Conservation (phyloP, 1,140 invertebrate genomes). For the Helicoverpa armigera region DNA sequence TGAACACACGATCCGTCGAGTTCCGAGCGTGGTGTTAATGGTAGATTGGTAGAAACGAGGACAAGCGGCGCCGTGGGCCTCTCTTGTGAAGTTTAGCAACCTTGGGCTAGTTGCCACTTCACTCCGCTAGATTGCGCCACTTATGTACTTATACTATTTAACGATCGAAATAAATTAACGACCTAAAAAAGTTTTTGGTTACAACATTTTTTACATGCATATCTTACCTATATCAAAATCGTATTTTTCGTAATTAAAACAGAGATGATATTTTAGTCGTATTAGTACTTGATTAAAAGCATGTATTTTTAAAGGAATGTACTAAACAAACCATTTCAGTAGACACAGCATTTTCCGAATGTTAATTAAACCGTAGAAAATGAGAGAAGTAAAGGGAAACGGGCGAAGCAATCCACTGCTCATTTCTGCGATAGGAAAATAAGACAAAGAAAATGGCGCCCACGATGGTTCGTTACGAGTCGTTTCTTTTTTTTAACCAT, state of each 20-base stretch:
- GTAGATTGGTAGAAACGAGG: conserved; percentile 10
- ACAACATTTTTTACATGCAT: no score
- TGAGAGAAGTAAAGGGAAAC: not conserved
- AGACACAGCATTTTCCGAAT: not conserved
- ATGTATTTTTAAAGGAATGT: no score
- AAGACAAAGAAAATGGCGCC: not conserved
- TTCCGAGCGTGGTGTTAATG: conserved; percentile 19
- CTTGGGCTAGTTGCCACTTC: conserved; percentile 17
- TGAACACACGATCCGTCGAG: not conserved
- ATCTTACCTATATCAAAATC: no score
- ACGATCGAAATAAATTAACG: not conserved
- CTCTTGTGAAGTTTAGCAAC: conserved; percentile 16
- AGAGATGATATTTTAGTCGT: no score
- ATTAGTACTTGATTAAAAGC: no score
- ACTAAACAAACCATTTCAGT: no score
- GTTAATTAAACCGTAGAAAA: not conserved
- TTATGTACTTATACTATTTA: not conserved
- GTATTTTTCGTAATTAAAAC: no score
- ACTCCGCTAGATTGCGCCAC: conserved; percentile 31
- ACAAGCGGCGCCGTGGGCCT: conserved; percentile 21
- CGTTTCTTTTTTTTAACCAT: no score
- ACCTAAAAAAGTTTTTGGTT: not conserved
- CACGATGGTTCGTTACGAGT: no score
- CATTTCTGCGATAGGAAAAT: not conserved
- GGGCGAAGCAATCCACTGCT: not conserved